Base-by-base conservation (phyloP, 1,140 invertebrate species). In the Cherax quadricarinatus region DNA sequence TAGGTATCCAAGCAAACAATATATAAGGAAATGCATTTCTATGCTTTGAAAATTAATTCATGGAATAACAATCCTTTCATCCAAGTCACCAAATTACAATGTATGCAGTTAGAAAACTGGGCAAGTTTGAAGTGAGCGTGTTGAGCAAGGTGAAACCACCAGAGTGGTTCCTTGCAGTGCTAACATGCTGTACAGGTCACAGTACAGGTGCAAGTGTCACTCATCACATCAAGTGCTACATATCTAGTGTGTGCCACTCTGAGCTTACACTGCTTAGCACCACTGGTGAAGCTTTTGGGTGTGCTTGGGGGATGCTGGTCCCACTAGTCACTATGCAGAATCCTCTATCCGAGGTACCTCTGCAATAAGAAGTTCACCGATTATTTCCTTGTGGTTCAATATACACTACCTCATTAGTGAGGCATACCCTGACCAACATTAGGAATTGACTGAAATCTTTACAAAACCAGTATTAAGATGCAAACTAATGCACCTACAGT, bases 211-310 rank as follows among this genome's bases (percentile, higher is more conserved):
- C 70, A 6, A 66, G 62, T 66, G 70, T 75, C 70, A 75, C 24
- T 75, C 16, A 75, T 30, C 70, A 75, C 70, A 75, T 75, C 70
- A 30, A 75, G 70, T 75, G 70, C 70, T 75, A 30, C 24, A 30
- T 30, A 30, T 9, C 4, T 75, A 16, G 5, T 30, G 24, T 30
- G 7, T 30, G 16, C 7, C 70, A 18, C 66, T 30, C n/a, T 75
- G 70, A 75, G 70, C 70, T 75, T 75, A 75, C 70, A 75, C 70
- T 75, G 70, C 70, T 75, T n/a, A 75, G 12, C 24, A 75, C 70
- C 24, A 75, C 70, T 30, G 70, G 70, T 16, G 70, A 24, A 75
- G 70, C 16, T 75, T 75, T 75, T 4, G 70, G 70, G n/a, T 75
- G 70, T 9, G 70, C n/a, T 75, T 30, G 70, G 24, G 70, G 24